phyloP scores from a whole-genome alignment of 2,888 invertebrate species.

The Pseudococcus viburni region DNA sequence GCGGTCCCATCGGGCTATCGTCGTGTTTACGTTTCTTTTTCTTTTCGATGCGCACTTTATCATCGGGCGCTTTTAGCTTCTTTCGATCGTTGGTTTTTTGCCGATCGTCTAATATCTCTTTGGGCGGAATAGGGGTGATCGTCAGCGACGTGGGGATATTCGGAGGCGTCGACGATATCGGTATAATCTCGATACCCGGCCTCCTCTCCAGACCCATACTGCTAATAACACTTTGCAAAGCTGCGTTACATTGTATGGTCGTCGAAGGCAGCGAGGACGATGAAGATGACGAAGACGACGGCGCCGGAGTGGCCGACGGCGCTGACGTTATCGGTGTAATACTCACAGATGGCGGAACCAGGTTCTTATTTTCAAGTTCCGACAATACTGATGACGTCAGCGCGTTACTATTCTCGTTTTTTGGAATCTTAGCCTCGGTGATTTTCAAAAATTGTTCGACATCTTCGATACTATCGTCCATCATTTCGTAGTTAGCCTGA shows the following conservation, averaged over 20 bases:
- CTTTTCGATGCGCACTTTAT: constrained; percentile 77
- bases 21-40: constrained; percentile 78
- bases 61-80: constrained; percentile 70
- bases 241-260: constrained; percentile 4
- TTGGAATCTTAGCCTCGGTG: constrained; percentile 72
- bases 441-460: constrained; percentile 77
- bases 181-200: constrained; percentile 25
- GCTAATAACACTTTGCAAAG: background rate
- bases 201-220: constrained; percentile 26
- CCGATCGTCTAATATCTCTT: constrained; percentile 70
- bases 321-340: constrained; percentile 75
- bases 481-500: constrained; percentile 41
- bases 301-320: background rate
- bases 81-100: constrained; percentile 53
- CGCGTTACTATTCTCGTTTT: constrained; percentile 71
- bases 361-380: constrained; percentile 71
- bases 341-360: constrained; percentile 77
- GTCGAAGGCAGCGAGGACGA: constrained; percentile 29
- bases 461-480: constrained; percentile 74
- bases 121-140: constrained; percentile 75
- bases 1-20: constrained; percentile 85
- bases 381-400: constrained; percentile 62
- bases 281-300: constrained; percentile 68
- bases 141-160: constrained; percentile 76
- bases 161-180: constrained; percentile 17